Evolutionary conservation across 2,113 vertebrate species (phyloP).

Genomic region (Azemiops feae): DNA sequence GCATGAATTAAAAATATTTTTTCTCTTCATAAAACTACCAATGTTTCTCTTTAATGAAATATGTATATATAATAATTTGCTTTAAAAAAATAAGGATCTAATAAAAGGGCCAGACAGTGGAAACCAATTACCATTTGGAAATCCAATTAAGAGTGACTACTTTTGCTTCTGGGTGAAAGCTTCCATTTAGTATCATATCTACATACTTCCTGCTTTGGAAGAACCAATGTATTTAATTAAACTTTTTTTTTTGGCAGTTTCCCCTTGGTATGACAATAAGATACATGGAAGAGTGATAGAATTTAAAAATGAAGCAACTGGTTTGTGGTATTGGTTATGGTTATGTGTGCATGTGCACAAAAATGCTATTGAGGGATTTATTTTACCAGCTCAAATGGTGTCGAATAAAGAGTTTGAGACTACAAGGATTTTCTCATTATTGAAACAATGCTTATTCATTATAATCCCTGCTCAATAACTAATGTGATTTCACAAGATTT

Average conservation of each 20-base stretch:
- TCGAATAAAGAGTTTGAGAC: constrained; percentile 1
- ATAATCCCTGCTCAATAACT: constrained; percentile 44
- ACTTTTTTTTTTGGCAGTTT: not conserved
- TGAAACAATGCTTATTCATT: constrained; percentile 20
- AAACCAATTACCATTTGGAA: not conserved
- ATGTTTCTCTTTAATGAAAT: not conserved
- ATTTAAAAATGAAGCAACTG: not conserved
- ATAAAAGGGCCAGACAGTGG: not conserved
- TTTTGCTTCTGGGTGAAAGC: not conserved
- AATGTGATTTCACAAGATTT: constrained; percentile 12
- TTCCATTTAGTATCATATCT: not conserved
- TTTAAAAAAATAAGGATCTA: not conserved
- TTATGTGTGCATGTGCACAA: constrained; percentile 39
- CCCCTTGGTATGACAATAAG: not conserved
- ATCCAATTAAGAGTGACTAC: constrained; percentile 19
- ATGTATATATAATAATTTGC: not conserved
- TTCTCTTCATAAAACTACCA: not conserved
- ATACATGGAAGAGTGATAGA: constrained; percentile 41
- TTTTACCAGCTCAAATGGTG: constrained; percentile 11
- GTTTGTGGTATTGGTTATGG: constrained; percentile 4
- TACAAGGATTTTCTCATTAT: constrained; percentile 22
- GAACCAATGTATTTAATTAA: not conserved
- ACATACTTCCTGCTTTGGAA: fast-evolving
- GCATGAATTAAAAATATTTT: not conserved
- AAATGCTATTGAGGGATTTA: not conserved